Evolutionary conservation across 1,140 invertebrate genomes (phyloP).

Genomic region (Bombyx mori): DNA sequence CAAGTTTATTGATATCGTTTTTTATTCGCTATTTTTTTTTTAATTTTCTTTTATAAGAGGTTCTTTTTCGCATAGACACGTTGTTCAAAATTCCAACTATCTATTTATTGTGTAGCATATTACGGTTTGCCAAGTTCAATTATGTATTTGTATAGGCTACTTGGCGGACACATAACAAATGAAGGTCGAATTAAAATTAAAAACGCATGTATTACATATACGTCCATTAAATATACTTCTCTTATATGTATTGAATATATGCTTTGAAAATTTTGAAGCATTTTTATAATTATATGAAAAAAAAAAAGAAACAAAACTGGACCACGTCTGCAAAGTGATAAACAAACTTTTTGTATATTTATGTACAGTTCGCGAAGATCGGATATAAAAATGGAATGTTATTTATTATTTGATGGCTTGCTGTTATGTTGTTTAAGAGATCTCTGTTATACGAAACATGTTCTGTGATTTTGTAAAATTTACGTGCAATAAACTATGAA

Average conservation of each 20-base stretch:
- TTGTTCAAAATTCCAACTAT: slow-evolving; percentile 62
- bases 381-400: background rate
- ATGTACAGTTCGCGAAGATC: background rate
- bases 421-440: slow-evolving; percentile 29
- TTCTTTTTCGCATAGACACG: slow-evolving; percentile 64
- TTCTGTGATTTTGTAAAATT: slow-evolving; percentile 53
- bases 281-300: too few relatives aligned
- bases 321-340: too few relatives aligned
- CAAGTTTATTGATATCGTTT: slow-evolving; percentile 40
- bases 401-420: too few relatives aligned
- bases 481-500: slow-evolving; percentile 48
- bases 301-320: too few relatives aligned
- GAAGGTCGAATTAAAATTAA: slow-evolving; percentile 7
- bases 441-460: slow-evolving; percentile 31
- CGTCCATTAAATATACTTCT: too few relatives aligned
- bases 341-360: too few relatives aligned
- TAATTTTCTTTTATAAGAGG: slow-evolving; percentile 43
- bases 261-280: too few relatives aligned
- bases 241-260: too few relatives aligned
- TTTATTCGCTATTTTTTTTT: slow-evolving; percentile 30
- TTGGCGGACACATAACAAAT: slow-evolving; percentile 30
- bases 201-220: too few relatives aligned
- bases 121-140: slow-evolving; percentile 29
- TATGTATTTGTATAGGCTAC: slow-evolving; percentile 7
- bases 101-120: slow-evolving; percentile 3